These are phyloP conservation scores for Sebastes alutus DNA, from an alignment of 2,797 vertebrate genomes.

Conservation along the genomic window DNA sequence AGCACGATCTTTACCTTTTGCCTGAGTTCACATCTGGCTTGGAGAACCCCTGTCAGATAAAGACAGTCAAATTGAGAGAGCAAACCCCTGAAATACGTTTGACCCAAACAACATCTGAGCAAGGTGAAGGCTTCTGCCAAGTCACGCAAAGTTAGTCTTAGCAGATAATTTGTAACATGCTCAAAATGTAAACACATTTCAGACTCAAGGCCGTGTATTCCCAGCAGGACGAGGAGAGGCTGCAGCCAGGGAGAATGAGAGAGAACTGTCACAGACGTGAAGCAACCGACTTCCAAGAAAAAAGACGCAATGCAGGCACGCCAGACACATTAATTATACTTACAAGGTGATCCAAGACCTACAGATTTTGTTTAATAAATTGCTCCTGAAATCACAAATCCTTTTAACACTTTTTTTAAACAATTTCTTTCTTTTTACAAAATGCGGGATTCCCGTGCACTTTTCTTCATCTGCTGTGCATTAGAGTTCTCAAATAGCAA, in stretches of 20 bases:
- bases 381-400: conserved; percentile 50
- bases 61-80: conserved; percentile 79
- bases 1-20: conserved; percentile 62
- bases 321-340: conserved; percentile 38
- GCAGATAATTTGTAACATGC: conserved; percentile 86
- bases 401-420: not conserved
- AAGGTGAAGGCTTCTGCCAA: conserved; percentile 85
- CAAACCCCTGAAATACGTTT: conserved; percentile 81
- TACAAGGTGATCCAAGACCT: conserved; percentile 25
- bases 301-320: conserved; percentile 29
- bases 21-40: conserved; percentile 83
- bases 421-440: not conserved
- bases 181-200: conserved; percentile 84
- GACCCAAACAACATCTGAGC: conserved; percentile 85
- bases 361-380: conserved; percentile 43
- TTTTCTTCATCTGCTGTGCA: conserved; percentile 39
- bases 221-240: conserved; percentile 58
- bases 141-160: conserved; percentile 88
- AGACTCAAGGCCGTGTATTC: conserved; percentile 75
- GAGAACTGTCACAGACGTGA: conserved; percentile 52
- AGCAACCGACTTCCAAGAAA: conserved; percentile 32
- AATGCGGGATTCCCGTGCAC: conserved; percentile 13
- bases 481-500: conserved; percentile 21
- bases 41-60: conserved; percentile 78
- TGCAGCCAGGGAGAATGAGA: conserved; percentile 50